Evolutionary conservation across 2,888 invertebrate species (phyloP), one percentile per base, ranked within the genome.

Genomic region (Colletes collaris): DNA sequence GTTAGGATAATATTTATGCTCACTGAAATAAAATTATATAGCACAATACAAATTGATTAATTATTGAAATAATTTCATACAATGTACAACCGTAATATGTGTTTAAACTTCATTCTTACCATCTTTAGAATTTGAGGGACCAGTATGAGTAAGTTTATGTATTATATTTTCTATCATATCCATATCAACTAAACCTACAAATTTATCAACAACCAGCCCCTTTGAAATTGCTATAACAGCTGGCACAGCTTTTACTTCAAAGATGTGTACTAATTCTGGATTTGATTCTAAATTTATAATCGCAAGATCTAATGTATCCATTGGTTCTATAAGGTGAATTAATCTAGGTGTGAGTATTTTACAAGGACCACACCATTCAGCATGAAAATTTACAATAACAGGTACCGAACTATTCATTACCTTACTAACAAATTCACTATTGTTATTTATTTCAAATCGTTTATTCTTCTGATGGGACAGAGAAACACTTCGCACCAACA

Each of bases 351-450:
- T 97, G 13, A 97, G 94, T 88, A 97, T 96, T 93, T 97, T 97
- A 92, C 97, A 97, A 0, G 97, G 97, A 92, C 97, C 97, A 90
- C 97, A 97, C 97, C 97, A 97, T 86, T 97, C 97, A 0, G 97
- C 97, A 90, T 97, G 97, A 91, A 97, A 97, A 92, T 97, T 97
- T 0, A 97, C 97, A 92, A 97, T 97, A n/a, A 97, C 97, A 46
- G 97, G 97, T 88, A 96, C 96, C 52, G 95, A 95, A 86, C 96
- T 97, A 92, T 97, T 97, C 95, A 97, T 96, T 66, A 97, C 97
- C 94, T 97, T 97, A 86, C 95, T 95, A 81, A 97, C 94, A 92
- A 97, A 97, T 86, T 97, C 97, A 78, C 95, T 96, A 90, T 97
- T 96, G 92, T 96, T 96, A 89, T 95, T 96, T 85, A 97, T 96